phyloP scores from a whole-genome alignment of 2,113 vertebrate species.

The Stigmatopora nigra region DNA sequence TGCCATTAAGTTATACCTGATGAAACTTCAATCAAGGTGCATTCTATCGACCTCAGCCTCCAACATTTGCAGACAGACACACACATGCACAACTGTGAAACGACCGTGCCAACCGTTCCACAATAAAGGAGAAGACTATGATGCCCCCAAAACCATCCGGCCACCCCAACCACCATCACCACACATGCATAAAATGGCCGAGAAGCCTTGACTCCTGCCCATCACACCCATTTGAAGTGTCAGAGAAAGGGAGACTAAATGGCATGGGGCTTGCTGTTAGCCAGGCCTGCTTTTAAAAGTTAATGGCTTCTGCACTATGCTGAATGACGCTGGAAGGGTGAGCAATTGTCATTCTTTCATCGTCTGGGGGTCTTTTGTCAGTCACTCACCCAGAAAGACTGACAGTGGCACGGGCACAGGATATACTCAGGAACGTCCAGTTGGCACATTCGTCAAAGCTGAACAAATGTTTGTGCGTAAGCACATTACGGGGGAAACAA shows the following conservation, averaged over 20 bases:
- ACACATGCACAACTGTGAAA: constrained; percentile 13
- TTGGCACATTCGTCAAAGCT: constrained; percentile 7
- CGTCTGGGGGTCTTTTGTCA: constrained; percentile 51
- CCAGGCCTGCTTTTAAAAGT: constrained; percentile 60
- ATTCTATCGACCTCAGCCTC: constrained; percentile 48
- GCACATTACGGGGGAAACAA: constrained; percentile 23
- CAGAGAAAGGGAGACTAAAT: constrained; percentile 40
- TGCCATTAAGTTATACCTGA: constrained; percentile 72
- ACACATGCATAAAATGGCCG: constrained; percentile 21
- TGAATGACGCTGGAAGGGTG: constrained; percentile 65
- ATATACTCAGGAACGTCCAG: constrained; percentile 8
- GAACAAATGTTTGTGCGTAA: constrained; percentile 19
- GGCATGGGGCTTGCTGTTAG: constrained; percentile 44
- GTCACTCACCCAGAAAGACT: constrained; percentile 40
- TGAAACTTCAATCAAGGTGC: constrained; percentile 73
- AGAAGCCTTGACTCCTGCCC: constrained; percentile 57
- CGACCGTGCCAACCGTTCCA: constrained; percentile 55
- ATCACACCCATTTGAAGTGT: constrained; percentile 53
- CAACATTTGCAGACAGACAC: constrained; percentile 36
- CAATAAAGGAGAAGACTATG: constrained; percentile 34
- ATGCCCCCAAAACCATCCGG: constrained; percentile 21
- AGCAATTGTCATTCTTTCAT: constrained; percentile 50
- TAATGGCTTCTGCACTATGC: constrained; percentile 53
- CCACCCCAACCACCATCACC: neutral
- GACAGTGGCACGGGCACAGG: constrained; percentile 26